Evolutionary conservation across 2,888 invertebrate species (phyloP).

Genomic region (Leptopterna dolabrata): DNA sequence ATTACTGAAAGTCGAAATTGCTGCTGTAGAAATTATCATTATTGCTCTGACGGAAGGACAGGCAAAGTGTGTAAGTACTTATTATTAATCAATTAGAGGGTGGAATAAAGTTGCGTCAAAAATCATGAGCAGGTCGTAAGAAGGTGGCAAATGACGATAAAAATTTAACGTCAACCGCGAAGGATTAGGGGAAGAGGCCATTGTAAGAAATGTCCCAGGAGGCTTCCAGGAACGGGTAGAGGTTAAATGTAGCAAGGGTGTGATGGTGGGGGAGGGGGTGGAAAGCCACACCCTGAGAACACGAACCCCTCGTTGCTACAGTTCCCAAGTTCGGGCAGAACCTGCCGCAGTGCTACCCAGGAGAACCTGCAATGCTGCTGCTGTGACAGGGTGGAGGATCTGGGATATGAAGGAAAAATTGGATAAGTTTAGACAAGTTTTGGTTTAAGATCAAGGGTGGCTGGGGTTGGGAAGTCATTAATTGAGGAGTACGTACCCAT

Average conservation of each 20-base stretch:
- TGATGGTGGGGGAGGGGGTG: background rate
- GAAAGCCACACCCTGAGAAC: conserved; percentile 37
- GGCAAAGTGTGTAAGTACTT: background rate
- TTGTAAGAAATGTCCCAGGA: background rate
- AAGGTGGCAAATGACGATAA: background rate
- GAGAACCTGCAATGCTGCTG: conserved; percentile 30
- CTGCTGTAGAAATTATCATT: too few relatives aligned
- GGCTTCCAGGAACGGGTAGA: background rate
- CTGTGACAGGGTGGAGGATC: background rate
- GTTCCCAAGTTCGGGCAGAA: background rate
- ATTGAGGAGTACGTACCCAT: too few relatives aligned
- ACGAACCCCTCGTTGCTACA: background rate
- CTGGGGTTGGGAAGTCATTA: too few relatives aligned
- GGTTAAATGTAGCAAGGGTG: background rate
- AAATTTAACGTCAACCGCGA: background rate
- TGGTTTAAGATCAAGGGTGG: too few relatives aligned
- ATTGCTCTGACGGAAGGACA: too few relatives aligned
- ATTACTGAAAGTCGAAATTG: too few relatives aligned
- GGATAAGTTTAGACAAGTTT: too few relatives aligned
- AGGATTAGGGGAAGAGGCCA: background rate
- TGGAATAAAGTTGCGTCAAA: background rate
- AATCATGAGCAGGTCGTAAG: background rate
- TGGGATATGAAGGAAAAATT: background rate
- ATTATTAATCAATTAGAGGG: background rate
- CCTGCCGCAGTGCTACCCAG: background rate